Conservation (phyloP, 2,888 invertebrate genomes). For the Aromia moschata region DNA sequence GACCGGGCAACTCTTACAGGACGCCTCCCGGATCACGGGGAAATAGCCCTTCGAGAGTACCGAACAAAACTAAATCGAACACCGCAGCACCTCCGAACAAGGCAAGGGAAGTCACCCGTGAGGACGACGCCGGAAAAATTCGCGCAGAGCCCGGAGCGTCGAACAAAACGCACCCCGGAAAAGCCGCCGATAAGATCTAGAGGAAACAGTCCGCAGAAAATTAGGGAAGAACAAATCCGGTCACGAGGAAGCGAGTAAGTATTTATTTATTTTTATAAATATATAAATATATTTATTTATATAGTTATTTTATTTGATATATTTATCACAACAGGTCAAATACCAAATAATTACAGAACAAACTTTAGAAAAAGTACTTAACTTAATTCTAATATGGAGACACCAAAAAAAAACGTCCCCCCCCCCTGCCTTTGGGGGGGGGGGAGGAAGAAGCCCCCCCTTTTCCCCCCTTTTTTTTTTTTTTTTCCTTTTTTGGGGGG, state of each 20-base stretch:
- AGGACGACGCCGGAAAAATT: conserved; percentile 28
- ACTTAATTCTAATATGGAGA: too few relatives aligned
- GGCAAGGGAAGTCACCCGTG: conserved; percentile 30
- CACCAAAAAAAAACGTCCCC: too few relatives aligned
- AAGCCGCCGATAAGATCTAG: conserved; percentile 47
- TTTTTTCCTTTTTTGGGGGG: too few relatives aligned
- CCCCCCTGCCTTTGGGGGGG: too few relatives aligned
- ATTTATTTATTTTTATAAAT: background rate
- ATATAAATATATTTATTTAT: background rate
- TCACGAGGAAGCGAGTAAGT: conserved; percentile 65
- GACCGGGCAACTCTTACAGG: conserved; percentile 46
- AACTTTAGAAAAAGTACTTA: too few relatives aligned
- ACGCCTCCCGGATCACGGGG: conserved; percentile 56
- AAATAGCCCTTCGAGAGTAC: conserved; percentile 49
- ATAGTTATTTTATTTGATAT: too few relatives aligned
- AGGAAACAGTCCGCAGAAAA: conserved; percentile 59
- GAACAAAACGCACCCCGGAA: conserved; percentile 35
- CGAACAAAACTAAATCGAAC: conserved; percentile 30
- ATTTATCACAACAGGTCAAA: too few relatives aligned
- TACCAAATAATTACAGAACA: too few relatives aligned
- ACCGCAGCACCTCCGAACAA: conserved; percentile 26
- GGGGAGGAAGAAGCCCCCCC: too few relatives aligned
- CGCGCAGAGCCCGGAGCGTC: conserved; percentile 37
- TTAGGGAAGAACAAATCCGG: conserved; percentile 49
- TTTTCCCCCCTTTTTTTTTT: too few relatives aligned